Percentiles rank a stretch among this genome's conserved stretches.
These are phyloP conservation scores for Momotus momota DNA, from an alignment of 2,797 vertebrate genomes.

Conservation along the genomic window DNA sequence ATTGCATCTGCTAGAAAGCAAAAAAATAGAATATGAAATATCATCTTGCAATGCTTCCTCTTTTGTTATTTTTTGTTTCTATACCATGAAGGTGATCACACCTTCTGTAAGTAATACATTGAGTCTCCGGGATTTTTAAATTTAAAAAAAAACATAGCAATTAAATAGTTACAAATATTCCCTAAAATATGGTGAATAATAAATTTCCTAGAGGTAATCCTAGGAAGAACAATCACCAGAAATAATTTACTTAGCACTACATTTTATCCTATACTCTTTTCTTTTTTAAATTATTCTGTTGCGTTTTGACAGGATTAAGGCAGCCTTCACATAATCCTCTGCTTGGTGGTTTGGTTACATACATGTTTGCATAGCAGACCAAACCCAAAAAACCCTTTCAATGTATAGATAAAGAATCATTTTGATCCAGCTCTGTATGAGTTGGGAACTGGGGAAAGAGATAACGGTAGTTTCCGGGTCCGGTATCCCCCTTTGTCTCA, in stretches of 20 bases:
- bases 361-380: neutral
- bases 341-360: neutral
- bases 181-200: neutral
- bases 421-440: neutral
- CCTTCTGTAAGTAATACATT: neutral
- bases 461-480: neutral
- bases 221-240: neutral
- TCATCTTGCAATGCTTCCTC: neutral
- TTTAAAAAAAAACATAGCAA: neutral
- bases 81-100: neutral
- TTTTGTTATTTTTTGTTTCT: neutral
- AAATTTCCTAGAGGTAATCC: neutral
- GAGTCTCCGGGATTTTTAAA: neutral
- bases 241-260: neutral
- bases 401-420: neutral
- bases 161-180: neutral
- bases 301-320: neutral
- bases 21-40: conserved; percentile 35
- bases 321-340: neutral
- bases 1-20: conserved; percentile 27
- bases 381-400: neutral
- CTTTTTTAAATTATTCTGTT: neutral
- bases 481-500: fast-evolving
- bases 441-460: neutral
- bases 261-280: neutral